Percentiles rank a stretch among this genome's conserved stretches.
Evolutionary conservation across 2,888 invertebrate species (phyloP).

Genomic region (Callyntrura sp.): DNA sequence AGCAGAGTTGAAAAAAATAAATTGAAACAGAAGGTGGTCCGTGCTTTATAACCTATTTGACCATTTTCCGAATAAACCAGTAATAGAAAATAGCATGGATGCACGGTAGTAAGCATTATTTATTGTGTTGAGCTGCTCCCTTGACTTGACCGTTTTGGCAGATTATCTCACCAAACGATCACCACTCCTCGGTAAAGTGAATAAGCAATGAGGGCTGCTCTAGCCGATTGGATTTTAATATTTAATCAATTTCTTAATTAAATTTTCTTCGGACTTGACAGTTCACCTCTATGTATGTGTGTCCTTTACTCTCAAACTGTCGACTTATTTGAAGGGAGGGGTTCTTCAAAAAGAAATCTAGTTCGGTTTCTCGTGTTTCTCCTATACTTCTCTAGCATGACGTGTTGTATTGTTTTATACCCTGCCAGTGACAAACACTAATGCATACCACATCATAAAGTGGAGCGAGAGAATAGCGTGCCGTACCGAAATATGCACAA

Average conservation of each 20-base stretch:
- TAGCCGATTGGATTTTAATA: conserved; percentile 79
- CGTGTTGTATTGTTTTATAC: no score
- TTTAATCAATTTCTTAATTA: conserved; percentile 75
- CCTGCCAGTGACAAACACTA: no score
- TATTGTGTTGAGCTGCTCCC: no score
- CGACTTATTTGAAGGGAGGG: conserved; percentile 1
- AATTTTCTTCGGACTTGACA: conserved; percentile 38
- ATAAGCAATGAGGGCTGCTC: conserved; percentile 73
- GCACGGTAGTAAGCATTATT: no score
- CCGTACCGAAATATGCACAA: no score
- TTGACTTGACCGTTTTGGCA: conserved; percentile 47
- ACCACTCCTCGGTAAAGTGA: background rate
- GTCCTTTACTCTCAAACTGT: background rate
- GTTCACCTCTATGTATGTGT: background rate
- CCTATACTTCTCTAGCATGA: background rate
- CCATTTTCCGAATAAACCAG: no score
- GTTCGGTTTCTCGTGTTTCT: conserved; percentile 14
- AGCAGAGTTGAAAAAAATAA: no score
- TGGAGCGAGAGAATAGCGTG: no score
- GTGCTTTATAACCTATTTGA: no score
- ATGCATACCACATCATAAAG: no score
- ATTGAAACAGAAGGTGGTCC: no score
- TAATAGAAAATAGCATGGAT: no score
- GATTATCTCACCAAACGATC: conserved; percentile 55
- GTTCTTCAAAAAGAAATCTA: background rate